phyloP scores from a whole-genome alignment of 2,113 vertebrate genomes.

The Prochilodus magdalenae region DNA sequence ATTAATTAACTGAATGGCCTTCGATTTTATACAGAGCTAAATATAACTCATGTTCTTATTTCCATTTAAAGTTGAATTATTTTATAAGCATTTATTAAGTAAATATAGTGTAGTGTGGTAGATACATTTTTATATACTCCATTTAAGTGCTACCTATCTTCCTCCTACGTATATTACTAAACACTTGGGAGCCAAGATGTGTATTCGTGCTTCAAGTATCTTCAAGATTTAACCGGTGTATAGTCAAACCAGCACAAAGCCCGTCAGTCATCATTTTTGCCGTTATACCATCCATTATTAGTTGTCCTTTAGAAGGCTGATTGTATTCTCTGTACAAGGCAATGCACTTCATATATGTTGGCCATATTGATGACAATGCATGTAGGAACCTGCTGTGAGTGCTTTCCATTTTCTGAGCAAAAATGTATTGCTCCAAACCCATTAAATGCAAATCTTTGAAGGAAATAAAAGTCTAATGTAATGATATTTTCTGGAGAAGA shows the following conservation, averaged over 20 bases:
- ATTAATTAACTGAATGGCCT: too few species aligned
- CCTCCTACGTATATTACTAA: too few species aligned
- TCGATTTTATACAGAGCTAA: too few species aligned
- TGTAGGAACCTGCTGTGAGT: slow-evolving; percentile 27
- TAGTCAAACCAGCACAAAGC: neutral
- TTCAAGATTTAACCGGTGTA: too few species aligned
- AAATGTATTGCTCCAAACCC: slow-evolving; percentile 42
- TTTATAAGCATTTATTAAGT: too few species aligned
- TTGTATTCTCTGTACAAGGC: neutral
- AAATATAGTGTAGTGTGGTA: too few species aligned
- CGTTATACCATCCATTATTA: neutral
- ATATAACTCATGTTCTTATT: too few species aligned
- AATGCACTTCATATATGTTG: slow-evolving; percentile 26
- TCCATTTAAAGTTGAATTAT: too few species aligned
- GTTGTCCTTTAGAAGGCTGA: neutral
- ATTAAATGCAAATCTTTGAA: slow-evolving; percentile 48
- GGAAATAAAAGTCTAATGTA: slow-evolving; percentile 50
- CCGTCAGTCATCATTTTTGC: neutral
- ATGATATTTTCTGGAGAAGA: slow-evolving; percentile 50
- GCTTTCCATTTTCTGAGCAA: slow-evolving; percentile 23
- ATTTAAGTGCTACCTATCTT: too few species aligned
- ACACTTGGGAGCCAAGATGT: neutral
- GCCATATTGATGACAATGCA: slow-evolving; percentile 18
- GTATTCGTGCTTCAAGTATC: neutral
- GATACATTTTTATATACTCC: too few species aligned